These are phyloP conservation scores for Neogale vison DNA, from an alignment of 2,113 vertebrate genomes.

Conservation along the genomic window DNA sequence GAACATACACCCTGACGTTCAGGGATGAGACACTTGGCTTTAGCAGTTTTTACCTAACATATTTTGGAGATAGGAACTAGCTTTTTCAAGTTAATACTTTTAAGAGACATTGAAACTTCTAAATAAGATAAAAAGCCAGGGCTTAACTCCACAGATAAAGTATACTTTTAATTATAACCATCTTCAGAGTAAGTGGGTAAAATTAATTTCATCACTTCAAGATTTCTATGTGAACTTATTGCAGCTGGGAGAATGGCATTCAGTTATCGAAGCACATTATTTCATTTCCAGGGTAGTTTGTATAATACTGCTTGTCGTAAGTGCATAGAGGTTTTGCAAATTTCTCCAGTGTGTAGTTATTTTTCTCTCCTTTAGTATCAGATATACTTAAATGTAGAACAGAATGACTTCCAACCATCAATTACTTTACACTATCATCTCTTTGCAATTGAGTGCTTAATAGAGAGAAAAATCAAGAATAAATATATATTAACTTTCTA, in stretches of 20 bases:
- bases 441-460: constrained; percentile 69
- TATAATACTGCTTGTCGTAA: constrained; percentile 71
- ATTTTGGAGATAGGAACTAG: not conserved
- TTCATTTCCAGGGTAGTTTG: constrained; percentile 74
- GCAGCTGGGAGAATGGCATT: constrained; percentile 56
- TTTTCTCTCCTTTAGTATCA: constrained; percentile 68
- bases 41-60: not conserved
- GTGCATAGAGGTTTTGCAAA: constrained; percentile 54
- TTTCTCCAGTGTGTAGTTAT: constrained; percentile 3
- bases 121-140: constrained; percentile 29
- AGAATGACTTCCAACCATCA: constrained; percentile 65
- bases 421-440: constrained; percentile 40
- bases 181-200: constrained; percentile 72
- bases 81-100: not conserved
- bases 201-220: constrained; percentile 74
- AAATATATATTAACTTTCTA: constrained; percentile 30
- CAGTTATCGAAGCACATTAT: constrained; percentile 59
- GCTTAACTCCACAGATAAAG: not conserved
- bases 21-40: not conserved
- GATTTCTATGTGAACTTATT: constrained; percentile 51
- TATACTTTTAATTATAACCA: constrained; percentile 21
- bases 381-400: constrained; percentile 72
- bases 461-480: constrained; percentile 54
- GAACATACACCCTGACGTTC: not conserved
- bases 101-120: not conserved